Percentiles rank a stretch among this genome's conserved stretches.
Conservation (phyloP, 2,797 vertebrate species). For the Sylvia borin region DNA sequence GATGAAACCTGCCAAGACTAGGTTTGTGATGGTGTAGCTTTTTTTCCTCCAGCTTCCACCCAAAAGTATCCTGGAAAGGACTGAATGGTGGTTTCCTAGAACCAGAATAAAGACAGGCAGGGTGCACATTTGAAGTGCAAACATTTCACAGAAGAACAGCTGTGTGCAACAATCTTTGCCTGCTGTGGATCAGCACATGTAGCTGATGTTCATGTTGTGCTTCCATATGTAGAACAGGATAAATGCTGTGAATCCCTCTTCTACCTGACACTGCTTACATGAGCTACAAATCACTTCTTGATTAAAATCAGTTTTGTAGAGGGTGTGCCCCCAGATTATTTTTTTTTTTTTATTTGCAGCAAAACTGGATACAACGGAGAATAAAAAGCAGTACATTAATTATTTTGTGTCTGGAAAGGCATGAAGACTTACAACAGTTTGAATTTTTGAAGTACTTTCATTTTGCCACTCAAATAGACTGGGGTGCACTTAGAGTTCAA, state of each 20-base stretch:
- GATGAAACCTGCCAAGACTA: neutral
- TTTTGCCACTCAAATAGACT: neutral
- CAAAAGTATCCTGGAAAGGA: neutral
- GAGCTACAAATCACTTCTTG: neutral
- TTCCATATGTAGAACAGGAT: neutral
- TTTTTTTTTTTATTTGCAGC: neutral
- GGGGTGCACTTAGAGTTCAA: neutral
- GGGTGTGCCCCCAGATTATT: neutral
- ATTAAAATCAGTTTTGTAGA: conserved; percentile 17
- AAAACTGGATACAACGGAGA: conserved; percentile 9
- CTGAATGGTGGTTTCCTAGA: neutral
- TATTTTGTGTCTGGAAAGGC: neutral
- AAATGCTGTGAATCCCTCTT: neutral
- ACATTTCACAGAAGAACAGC: neutral
- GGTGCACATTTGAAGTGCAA: neutral
- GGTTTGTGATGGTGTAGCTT: accelerated
- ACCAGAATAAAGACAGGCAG: neutral
- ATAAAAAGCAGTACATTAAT: neutral
- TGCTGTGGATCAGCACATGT: neutral
- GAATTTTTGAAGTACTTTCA: neutral
- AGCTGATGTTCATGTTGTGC: neutral
- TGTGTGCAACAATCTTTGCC: neutral
- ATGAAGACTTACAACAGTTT: neutral
- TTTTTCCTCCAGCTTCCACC: neutral
- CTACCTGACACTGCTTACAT: neutral